These are phyloP conservation scores for Actias luna DNA, from an alignment of 2,888 invertebrate species.

Conservation along the genomic window DNA sequence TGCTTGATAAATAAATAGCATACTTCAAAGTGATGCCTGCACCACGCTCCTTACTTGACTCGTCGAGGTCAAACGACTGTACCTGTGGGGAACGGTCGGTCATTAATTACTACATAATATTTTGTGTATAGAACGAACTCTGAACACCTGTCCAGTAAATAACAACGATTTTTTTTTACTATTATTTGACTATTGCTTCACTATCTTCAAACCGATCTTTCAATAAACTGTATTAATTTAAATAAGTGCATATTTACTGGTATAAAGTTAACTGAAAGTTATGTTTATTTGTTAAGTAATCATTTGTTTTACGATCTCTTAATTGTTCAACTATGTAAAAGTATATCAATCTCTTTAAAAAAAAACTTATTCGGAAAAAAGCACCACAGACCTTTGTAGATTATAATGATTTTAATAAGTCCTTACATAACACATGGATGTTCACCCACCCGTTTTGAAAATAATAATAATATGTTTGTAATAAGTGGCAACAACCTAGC, in stretches of 20 bases:
- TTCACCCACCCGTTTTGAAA: not conserved
- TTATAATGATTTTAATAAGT: not conserved
- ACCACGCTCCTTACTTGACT: not conserved
- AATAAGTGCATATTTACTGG: not conserved
- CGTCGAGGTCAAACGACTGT: not conserved
- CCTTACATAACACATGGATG: not conserved
- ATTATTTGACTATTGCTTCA: not conserved
- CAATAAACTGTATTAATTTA: not conserved
- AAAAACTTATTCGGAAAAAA: not conserved
- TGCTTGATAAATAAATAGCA: not conserved
- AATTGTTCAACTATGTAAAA: not conserved
- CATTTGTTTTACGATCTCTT: not conserved
- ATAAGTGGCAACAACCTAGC: conserved; percentile 27
- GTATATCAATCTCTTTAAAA: not conserved
- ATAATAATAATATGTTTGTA: not conserved
- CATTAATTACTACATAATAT: not conserved
- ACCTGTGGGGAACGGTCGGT: not conserved
- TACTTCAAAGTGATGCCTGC: not conserved
- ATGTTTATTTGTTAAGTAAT: not conserved
- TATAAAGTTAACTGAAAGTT: not conserved
- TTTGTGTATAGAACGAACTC: not conserved
- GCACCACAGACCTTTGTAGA: not conserved
- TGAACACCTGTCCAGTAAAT: not conserved
- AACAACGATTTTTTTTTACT: not conserved
- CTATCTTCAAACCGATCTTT: not conserved